phyloP scores from a whole-genome alignment of 2,113 vertebrate species.

The Cyanoderma ruficeps region DNA sequence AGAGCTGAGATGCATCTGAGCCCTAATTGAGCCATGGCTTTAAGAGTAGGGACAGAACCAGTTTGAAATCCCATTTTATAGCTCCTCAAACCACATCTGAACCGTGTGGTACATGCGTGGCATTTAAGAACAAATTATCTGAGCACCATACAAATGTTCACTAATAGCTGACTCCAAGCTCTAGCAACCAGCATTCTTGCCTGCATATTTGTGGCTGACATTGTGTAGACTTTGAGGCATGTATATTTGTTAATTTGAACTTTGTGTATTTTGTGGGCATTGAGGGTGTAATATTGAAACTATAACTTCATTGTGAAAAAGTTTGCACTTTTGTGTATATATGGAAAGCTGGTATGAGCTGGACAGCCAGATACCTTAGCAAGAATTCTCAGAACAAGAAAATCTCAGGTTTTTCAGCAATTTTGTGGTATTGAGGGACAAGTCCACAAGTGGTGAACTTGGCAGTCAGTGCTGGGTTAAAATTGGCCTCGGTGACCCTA shows the following conservation, averaged over 20 bases:
- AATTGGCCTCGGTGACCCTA: not conserved
- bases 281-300: constrained; percentile 3
- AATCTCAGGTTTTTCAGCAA: not conserved
- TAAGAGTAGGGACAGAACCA: not conserved
- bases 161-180: not conserved
- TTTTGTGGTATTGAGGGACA: not conserved
- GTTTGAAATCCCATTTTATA: constrained; percentile 43
- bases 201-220: constrained; percentile 61
- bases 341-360: not conserved
- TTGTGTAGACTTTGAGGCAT: constrained; percentile 37
- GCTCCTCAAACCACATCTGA: constrained; percentile 46
- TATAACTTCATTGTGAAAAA: constrained; percentile 21
- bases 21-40: not conserved
- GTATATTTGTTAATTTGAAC: constrained; percentile 54
- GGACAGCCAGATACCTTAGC: not conserved
- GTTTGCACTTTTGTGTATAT: not conserved
- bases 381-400: not conserved
- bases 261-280: constrained; percentile 60
- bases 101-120: constrained; percentile 31
- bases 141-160: constrained; percentile 45
- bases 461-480: not conserved
- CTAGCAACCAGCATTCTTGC: constrained; percentile 17
- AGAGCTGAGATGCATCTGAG: not conserved
- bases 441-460: not conserved
- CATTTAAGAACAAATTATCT: constrained; percentile 22